These are phyloP conservation scores for Ameiurus melas DNA, from an alignment of 2,113 vertebrate species.

Conservation along the genomic window DNA sequence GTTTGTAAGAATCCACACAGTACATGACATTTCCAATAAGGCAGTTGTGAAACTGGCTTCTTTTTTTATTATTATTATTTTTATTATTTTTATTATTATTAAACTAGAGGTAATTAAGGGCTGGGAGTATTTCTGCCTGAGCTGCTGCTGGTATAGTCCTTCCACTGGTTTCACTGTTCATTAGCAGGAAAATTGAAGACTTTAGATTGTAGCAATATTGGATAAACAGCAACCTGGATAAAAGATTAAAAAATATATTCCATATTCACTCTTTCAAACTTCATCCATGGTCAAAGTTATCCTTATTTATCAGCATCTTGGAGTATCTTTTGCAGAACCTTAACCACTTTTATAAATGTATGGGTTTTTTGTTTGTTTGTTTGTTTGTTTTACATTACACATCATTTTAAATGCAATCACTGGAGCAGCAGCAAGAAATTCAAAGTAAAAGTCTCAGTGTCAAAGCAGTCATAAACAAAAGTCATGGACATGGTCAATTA, in stretches of 20 bases:
- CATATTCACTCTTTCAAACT: too few relatives aligned
- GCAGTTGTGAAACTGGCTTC: constrained; percentile 15
- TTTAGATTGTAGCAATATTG: neutral
- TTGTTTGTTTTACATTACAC: neutral
- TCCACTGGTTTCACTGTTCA: neutral
- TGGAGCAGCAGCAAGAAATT: neutral
- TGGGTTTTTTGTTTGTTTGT: neutral
- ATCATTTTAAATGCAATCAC: neutral
- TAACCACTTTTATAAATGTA: neutral
- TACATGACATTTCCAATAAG: neutral
- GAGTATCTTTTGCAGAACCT: neutral
- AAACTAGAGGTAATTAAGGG: neutral
- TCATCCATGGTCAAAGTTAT: neutral
- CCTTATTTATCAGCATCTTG: neutral
- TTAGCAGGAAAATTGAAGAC: neutral
- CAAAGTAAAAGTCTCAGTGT: neutral
- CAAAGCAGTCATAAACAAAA: neutral
- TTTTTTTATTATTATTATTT: neutral
- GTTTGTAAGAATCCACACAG: neutral
- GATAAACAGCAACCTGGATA: neutral
- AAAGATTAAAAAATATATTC: neutral
- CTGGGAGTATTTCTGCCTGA: neutral
- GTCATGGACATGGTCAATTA: constrained; percentile 2
- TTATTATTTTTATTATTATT: too few relatives aligned
- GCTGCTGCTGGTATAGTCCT: neutral